Conservation (phyloP, 2,113 vertebrate species). For the Corythaeola cristata region DNA sequence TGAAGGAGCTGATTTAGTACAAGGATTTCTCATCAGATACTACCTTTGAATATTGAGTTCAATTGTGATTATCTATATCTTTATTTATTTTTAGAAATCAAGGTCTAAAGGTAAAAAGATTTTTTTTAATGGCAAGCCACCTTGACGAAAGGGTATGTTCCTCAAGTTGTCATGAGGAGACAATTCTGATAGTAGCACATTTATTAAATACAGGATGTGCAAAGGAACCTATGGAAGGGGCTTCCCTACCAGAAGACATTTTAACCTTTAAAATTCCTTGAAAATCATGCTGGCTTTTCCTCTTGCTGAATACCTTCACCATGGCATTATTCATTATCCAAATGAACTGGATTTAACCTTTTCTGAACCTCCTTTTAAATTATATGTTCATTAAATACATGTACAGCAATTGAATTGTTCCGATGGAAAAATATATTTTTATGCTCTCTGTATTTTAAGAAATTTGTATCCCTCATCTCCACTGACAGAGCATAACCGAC, state of each 20-base stretch:
- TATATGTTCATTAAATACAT: background rate
- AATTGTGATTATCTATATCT: background rate
- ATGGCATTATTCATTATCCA: background rate
- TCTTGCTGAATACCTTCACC: background rate
- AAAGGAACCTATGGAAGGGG: background rate
- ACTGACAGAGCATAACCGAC: background rate
- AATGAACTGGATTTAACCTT: background rate
- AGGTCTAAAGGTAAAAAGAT: background rate
- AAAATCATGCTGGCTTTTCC: background rate
- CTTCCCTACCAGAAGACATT: background rate
- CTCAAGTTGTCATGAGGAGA: background rate
- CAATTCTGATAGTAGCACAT: background rate
- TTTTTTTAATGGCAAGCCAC: background rate
- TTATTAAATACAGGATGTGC: background rate
- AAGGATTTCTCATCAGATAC: background rate
- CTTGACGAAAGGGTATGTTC: background rate
- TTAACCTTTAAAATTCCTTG: background rate
- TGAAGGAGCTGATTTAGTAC: background rate
- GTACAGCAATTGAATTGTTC: background rate
- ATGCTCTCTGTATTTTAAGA: background rate
- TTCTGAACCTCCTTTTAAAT: background rate
- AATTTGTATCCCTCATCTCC: accelerated
- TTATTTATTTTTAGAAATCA: background rate
- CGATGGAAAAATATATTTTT: background rate
- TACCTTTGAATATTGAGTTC: background rate